A percentile compares a stretch with the other conserved stretches of the same genome.
phyloP scores from a whole-genome alignment of 53 echinoderm and acorn worm species.

The Mesocentrotus franciscanus region DNA sequence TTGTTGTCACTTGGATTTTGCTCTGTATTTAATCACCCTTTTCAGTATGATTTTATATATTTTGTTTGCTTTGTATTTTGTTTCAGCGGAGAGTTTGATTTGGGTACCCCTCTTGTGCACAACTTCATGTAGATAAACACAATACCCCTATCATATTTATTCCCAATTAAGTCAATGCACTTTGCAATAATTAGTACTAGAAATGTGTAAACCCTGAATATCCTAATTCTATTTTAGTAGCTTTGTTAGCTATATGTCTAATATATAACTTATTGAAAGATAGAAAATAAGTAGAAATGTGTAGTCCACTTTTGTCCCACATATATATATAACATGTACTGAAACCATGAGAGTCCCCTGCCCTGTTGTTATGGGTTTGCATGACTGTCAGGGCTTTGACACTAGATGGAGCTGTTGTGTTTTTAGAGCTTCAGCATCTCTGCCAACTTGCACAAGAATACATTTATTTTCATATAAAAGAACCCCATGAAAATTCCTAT shows the following conservation, averaged over 20 bases:
- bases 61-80: slow-evolving; percentile 14
- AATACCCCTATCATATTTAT: background rate
- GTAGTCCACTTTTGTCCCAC: background rate
- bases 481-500: background rate
- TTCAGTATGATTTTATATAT: background rate
- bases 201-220: background rate
- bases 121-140: background rate
- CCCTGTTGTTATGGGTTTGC: background rate
- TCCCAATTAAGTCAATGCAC: slow-evolving; percentile 1
- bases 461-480: background rate
- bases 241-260: background rate
- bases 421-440: background rate
- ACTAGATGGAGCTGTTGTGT: slow-evolving; percentile 48
- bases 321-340: background rate
- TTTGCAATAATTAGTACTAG: background rate
- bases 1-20: slow-evolving; percentile 42
- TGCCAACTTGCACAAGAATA: background rate
- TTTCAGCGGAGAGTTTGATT: background rate
- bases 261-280: background rate
- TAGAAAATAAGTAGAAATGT: background rate
- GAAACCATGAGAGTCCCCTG: background rate
- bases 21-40: slow-evolving; percentile 32
- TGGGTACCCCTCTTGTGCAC: background rate
- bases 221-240: background rate
- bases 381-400: background rate